Conservation (phyloP, 2,888 invertebrate genomes). For the Frankliniella intonsa region DNA sequence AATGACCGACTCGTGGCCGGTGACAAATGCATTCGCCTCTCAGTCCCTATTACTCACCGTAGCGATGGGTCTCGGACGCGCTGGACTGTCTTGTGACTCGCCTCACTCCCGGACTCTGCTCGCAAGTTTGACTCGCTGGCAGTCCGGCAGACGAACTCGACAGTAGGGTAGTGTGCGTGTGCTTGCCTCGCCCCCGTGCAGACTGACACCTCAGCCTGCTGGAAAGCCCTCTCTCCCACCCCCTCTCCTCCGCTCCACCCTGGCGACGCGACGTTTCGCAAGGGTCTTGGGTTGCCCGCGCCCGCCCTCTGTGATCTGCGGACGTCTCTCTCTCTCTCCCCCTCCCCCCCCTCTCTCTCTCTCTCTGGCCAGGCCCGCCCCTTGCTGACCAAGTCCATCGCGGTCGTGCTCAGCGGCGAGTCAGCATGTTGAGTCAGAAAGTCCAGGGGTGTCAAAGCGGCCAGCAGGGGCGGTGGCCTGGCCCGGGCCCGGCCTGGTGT, state of each 20-base stretch:
- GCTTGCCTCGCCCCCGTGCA: background rate
- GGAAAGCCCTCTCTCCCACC: background rate
- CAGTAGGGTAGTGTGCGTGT: background rate
- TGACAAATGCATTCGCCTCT: too few relatives aligned
- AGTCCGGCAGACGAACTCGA: background rate
- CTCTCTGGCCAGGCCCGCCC: background rate
- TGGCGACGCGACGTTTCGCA: background rate
- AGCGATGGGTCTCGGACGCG: too few relatives aligned
- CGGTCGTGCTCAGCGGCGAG: background rate
- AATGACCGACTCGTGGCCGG: too few relatives aligned
- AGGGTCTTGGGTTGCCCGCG: background rate
- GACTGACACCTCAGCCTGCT: background rate
- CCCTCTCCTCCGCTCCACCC: background rate
- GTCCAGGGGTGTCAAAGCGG: background rate
- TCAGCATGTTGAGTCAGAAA: conserved; percentile 2
- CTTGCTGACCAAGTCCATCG: background rate
- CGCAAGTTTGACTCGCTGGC: background rate
- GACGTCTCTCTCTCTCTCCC: background rate
- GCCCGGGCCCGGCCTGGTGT: too few relatives aligned
- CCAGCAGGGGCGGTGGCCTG: too few relatives aligned
- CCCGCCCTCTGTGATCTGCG: too few relatives aligned
- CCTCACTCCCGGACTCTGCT: background rate
- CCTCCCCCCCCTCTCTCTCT: background rate
- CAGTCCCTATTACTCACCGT: too few relatives aligned
- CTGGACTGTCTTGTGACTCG: too few relatives aligned